Base-by-base conservation (phyloP, 2,888 invertebrate genomes). In the Pogonocherus hispidulus region DNA sequence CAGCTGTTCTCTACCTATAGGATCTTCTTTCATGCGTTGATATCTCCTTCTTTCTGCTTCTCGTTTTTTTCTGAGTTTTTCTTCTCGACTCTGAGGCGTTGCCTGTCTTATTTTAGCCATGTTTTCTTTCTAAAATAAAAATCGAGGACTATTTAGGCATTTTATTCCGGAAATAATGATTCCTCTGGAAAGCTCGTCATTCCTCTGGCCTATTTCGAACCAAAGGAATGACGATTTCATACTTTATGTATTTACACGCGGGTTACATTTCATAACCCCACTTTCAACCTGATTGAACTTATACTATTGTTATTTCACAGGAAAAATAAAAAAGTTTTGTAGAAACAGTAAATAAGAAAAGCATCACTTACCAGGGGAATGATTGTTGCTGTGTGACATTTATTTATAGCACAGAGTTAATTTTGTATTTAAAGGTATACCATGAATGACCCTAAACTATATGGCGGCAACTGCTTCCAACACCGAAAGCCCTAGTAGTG, bases 101-200 rank as follows among this genome's bases (percentile, higher is more conserved):
- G 41, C 41, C 41, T 41, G 41, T 41, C 41, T 41, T 41, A 9
- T 41, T 41, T 41, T 41, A 41, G 41, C 41, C 41, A 41, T 41
- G 41, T 41, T 41, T 41, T 41, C 11, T 41, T 41, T 41, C 41
- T 41, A 41, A 41, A 41, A 41, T 41, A 47, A 47, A 16, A 47
- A 47, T 18, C 47, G 47, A 47, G 47, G 41, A 41, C 41, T 47
- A 18, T 16, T 47, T 47, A 14, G 18, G 47, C 18, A 47, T 47
- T 47, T 47, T 47, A 47, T 47, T 47, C 47, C 5, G 47, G 47
- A 47, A 47, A 47, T 47, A 47, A 47, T 47, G 9, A 47, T 47
- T 47, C 47, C 47, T 47, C 47, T 47, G 47, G 47, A 47, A 47
- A 47, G 47, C 47, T 47, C 47, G 47, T 47, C 47, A 47, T 47